Percentiles rank a stretch among this genome's conserved stretches.
Conservation (phyloP, 1,140 invertebrate genomes). For the Anoplolepis gracilipes region DNA sequence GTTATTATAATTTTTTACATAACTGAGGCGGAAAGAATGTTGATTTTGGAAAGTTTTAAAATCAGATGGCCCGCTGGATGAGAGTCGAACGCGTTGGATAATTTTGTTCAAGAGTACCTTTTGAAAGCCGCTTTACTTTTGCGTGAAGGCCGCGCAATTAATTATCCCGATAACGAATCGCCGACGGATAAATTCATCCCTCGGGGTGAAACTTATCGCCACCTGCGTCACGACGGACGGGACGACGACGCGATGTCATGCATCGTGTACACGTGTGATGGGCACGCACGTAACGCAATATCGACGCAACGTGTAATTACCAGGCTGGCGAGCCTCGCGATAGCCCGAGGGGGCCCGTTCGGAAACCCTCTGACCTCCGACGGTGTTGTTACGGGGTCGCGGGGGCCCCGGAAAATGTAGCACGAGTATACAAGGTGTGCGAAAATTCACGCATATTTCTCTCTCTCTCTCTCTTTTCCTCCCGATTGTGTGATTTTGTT, state of each 20-base stretch:
- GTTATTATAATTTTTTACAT: background rate
- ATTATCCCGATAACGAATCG: constrained; percentile 40
- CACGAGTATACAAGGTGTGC: background rate
- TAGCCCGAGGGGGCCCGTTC: constrained; percentile 60
- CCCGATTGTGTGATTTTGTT: background rate
- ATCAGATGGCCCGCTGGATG: background rate
- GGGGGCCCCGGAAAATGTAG: constrained; percentile 41
- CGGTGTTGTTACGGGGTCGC: constrained; percentile 53
- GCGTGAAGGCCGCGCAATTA: constrained; percentile 15
- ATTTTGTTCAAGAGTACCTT: background rate
- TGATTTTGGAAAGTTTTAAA: background rate
- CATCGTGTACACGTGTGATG: background rate
- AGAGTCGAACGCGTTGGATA: background rate
- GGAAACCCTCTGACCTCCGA: constrained; percentile 74
- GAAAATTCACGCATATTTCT: background rate
- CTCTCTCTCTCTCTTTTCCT: background rate
- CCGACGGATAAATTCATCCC: background rate
- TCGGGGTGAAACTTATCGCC: constrained; percentile 16
- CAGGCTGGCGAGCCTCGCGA: constrained; percentile 58
- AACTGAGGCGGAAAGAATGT: background rate
- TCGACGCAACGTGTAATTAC: constrained; percentile 76
- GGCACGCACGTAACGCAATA: constrained; percentile 73
- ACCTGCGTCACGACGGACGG: background rate
- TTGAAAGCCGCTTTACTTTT: background rate
- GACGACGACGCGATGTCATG: background rate